These are phyloP conservation scores for Synergus umbraculus DNA, from an alignment of 2,888 invertebrate genomes.

Conservation along the genomic window DNA sequence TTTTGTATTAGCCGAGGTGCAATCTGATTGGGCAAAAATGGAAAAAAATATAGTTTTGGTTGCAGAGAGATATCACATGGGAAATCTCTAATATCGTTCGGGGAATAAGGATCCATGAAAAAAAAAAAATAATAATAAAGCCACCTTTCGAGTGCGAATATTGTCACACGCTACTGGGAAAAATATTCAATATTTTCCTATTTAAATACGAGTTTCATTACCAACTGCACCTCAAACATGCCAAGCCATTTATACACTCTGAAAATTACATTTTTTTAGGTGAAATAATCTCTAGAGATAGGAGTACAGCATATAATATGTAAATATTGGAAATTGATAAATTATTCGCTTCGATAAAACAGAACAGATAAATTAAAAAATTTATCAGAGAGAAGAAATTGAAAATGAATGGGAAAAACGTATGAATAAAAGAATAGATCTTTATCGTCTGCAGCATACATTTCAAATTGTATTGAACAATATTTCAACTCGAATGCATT, in stretches of 20 bases:
- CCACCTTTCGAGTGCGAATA: background rate
- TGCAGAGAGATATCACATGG: background rate
- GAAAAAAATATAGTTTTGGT: background rate
- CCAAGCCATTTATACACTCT: background rate
- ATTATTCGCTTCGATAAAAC: background rate
- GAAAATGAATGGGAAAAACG: background rate
- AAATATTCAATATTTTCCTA: background rate
- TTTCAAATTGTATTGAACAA: background rate
- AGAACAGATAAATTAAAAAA: background rate
- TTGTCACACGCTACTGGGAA: background rate
- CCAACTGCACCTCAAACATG: background rate
- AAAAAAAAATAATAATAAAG: background rate
- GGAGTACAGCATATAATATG: background rate
- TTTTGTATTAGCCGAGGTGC: background rate
- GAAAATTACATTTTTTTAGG: background rate
- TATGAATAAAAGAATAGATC: background rate
- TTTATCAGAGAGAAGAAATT: background rate
- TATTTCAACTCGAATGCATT: too few species aligned
- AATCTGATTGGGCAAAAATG: constrained; percentile 4
- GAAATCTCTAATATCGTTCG: constrained; percentile 2
- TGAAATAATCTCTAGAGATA: background rate
- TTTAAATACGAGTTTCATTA: background rate
- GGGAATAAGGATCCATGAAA: background rate
- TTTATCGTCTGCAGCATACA: background rate
- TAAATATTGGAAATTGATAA: background rate